Evolutionary conservation across 2,113 vertebrate genomes (phyloP).

Genomic region (Zosterops japonicus): DNA sequence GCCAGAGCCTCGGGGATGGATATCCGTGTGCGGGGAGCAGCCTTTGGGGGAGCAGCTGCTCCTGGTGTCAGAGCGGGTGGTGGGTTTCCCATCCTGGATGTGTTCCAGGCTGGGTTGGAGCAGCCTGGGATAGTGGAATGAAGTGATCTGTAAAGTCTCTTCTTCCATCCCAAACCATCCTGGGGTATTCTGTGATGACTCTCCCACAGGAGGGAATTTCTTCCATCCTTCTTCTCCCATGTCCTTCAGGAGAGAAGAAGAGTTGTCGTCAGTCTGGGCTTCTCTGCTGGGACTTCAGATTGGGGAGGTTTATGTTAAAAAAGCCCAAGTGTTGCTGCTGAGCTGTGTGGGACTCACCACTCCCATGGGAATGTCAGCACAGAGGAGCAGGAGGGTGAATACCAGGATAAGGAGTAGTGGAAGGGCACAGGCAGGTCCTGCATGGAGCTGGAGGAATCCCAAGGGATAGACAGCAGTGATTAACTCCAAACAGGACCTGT

Average conservation of each 20-base stretch:
- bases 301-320: background rate
- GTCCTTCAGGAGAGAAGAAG: background rate
- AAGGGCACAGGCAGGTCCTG: background rate
- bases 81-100: background rate
- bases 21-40: fast-evolving
- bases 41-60: background rate
- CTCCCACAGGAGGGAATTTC: background rate
- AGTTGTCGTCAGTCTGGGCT: background rate
- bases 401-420: fast-evolving
- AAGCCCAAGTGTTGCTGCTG: fast-evolving
- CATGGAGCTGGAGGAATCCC: background rate
- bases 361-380: background rate
- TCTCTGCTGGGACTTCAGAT: fast-evolving
- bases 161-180: background rate
- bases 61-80: too few relatives aligned
- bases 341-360: background rate
- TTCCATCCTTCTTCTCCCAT: fast-evolving
- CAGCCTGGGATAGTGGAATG: background rate
- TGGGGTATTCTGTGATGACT: background rate
- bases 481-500: background rate
- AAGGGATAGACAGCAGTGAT: background rate
- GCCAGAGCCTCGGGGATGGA: fast-evolving
- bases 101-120: background rate
- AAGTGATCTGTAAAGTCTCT: background rate
- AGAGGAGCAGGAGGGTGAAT: background rate